These are phyloP conservation scores for Calephelis nemesis DNA, from an alignment of 1,140 invertebrate species.

Conservation along the genomic window DNA sequence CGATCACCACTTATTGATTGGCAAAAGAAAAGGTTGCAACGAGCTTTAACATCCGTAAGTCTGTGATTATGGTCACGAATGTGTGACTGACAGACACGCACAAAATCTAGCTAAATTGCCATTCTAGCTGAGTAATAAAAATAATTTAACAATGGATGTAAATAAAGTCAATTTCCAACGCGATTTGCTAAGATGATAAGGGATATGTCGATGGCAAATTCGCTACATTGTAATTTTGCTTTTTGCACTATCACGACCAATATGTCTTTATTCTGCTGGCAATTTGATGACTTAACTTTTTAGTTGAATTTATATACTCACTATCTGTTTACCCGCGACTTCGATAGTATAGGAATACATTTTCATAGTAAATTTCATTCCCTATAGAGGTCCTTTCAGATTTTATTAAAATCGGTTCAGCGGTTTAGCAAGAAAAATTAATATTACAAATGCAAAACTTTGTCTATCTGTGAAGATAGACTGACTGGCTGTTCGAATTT, in stretches of 20 bases:
- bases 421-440: no score
- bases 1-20: neutral
- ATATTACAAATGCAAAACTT: no score
- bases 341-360: no score
- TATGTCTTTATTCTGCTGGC: conserved; percentile 15
- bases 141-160: conserved; percentile 8
- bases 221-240: conserved; percentile 16
- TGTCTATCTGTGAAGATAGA: no score
- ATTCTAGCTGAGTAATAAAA: neutral
- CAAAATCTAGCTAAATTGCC: conserved; percentile 3
- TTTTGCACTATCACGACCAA: conserved; percentile 16
- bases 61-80: neutral
- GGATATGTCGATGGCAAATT: conserved; percentile 8
- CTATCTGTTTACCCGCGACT: no score
- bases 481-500: no score
- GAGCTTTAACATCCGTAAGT: neutral
- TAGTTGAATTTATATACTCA: neutral
- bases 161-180: conserved; percentile 10
- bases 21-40: neutral
- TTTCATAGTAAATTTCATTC: no score
- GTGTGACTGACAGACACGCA: neutral
- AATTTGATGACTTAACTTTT: conserved; percentile 18
- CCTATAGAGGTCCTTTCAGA: no score
- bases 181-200: conserved; percentile 16
- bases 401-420: no score